Conservation (phyloP, 2,888 invertebrate genomes). For the Blera fallax region DNA sequence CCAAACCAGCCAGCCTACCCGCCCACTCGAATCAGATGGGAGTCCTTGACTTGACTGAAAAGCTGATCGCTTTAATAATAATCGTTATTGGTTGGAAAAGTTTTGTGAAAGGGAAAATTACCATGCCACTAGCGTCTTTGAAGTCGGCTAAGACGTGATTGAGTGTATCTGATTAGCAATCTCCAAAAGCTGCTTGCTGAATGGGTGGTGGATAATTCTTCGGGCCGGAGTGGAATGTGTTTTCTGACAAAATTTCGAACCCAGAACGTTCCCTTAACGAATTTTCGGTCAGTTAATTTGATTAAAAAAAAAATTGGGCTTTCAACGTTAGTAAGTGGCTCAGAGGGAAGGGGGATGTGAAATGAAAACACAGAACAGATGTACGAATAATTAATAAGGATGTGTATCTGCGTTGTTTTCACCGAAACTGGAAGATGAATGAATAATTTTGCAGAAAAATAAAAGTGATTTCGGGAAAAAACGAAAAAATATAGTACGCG, state of each 20-base stretch:
- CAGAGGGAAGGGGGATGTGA: not conserved
- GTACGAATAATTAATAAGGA: conserved; percentile 17
- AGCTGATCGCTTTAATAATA: conserved; percentile 63
- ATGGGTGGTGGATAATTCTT: not conserved
- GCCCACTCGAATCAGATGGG: not conserved
- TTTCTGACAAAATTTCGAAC: not conserved
- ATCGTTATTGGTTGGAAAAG: conserved; percentile 51
- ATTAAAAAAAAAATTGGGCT: conserved; percentile 16
- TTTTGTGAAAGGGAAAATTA: conserved; percentile 37
- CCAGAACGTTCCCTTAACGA: not conserved
- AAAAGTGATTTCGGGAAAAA: too few species aligned
- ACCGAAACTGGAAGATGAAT: not conserved
- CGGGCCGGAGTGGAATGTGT: not conserved
- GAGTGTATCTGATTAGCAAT: conserved; percentile 63
- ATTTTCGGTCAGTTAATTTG: conserved; percentile 50
- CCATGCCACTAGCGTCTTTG: conserved; percentile 56
- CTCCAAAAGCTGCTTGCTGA: not conserved
- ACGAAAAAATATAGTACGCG: too few species aligned
- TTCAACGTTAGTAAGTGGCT: not conserved
- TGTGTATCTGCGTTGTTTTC: not conserved
- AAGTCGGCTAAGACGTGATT: conserved; percentile 54
- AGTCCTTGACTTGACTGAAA: conserved; percentile 34
- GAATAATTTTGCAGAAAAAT: not conserved
- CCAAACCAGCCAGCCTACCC: not conserved
- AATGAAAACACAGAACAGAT: conserved; percentile 3